Conservation (phyloP, 2,113 vertebrate species). For the Barnardius zonarius region DNA sequence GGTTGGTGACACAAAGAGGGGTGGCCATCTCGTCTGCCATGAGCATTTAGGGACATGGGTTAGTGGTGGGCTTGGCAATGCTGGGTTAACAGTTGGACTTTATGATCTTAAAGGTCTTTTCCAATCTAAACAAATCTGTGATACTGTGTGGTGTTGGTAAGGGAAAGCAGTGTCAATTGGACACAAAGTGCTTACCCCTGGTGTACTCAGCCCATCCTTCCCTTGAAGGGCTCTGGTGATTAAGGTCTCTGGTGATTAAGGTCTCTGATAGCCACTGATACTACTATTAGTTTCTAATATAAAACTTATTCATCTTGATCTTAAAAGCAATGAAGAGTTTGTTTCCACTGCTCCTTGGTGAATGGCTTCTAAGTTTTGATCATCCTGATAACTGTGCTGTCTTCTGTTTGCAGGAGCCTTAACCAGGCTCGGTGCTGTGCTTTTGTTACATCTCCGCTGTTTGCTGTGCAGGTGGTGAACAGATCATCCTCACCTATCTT, state of each 20-base stretch:
- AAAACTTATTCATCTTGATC: background rate
- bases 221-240: background rate
- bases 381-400: background rate
- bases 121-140: background rate
- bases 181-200: fast-evolving
- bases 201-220: too few relatives aligned
- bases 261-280: background rate
- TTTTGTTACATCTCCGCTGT: fast-evolving
- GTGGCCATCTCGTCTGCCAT: fast-evolving
- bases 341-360: background rate
- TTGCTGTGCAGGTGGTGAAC: background rate
- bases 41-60: background rate
- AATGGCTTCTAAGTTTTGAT: background rate
- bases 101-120: background rate
- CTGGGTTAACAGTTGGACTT: background rate
- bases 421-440: background rate
- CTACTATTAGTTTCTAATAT: background rate
- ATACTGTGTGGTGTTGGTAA: background rate
- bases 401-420: background rate
- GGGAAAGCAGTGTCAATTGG: fast-evolving
- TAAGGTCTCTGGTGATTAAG: background rate
- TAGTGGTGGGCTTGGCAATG: background rate
- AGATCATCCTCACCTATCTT: background rate
- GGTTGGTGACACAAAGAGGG: background rate
- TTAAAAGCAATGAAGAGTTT: background rate